Conservation (phyloP, 30 jellyfish, hydroid and myxozoan genomes). For the Euphysa ruthae region DNA sequence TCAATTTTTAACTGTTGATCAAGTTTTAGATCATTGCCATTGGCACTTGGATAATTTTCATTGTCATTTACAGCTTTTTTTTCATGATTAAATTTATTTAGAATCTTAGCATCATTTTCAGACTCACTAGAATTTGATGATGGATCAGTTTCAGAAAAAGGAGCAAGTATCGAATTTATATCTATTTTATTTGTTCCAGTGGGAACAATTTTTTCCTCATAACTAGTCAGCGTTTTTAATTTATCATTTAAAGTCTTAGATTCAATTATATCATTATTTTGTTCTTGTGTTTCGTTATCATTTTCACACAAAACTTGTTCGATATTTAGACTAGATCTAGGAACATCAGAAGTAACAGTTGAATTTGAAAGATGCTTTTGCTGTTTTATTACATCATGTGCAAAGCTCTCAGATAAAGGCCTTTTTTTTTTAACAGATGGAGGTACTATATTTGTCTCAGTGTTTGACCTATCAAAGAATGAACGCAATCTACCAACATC, state of each 20-base stretch:
- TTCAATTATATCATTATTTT: not conserved
- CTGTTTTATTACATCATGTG: not conserved
- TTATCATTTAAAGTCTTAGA: no score
- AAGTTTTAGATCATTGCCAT: not conserved
- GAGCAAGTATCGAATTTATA: constrained; percentile 17
- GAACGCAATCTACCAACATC: constrained; percentile 4
- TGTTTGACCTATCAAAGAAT: not conserved
- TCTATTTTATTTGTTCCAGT: constrained; percentile 14
- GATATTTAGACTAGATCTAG: no score
- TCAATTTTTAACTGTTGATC: constrained; percentile 6
- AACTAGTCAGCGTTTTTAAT: no score
- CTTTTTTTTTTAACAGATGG: not conserved
- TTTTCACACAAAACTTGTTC: no score
- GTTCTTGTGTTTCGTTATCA: not conserved
- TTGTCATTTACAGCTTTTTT: not conserved
- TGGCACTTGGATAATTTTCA: not conserved
- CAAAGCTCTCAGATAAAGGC: not conserved
- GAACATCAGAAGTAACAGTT: no score
- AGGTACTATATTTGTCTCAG: not conserved
- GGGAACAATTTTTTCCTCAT: not conserved
- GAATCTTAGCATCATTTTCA: no score
- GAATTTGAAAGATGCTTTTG: no score
- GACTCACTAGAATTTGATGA: not conserved
- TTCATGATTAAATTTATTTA: no score
- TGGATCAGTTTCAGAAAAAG: not conserved